Base-by-base conservation (phyloP, 2,113 vertebrate species). In the Pedionomus torquatus region DNA sequence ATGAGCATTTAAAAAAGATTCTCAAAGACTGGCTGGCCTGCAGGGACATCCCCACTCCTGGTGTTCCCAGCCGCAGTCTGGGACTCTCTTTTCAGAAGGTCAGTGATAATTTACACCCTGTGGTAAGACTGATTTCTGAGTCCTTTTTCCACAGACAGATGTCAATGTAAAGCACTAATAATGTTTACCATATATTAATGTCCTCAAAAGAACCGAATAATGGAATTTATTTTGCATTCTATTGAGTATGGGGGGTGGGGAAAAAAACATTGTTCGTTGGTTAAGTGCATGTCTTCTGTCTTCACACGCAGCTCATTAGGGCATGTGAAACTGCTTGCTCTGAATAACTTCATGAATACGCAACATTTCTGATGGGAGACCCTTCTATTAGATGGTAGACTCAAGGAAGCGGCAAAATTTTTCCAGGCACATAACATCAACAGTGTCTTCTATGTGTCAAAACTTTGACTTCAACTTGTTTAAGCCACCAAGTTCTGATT, bases 151-250 rank as follows among this genome's bases (percentile, higher is more conserved):
- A 78, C 65, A 93, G 90, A 72, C 52, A 87, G 83, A 89, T 91
- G 90, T 89, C 89, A 72, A 65, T 85, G 54, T 91, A 91, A 92
- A 91, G 70, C 18, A 21, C 75, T 89, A 83, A 76, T 82, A 87
- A 70, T 58, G 58, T 85, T 94, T 83, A 58, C 58, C 49, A 69
- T 83, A 7, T 37, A 93, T 70, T 96, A 63, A 44, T 93, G 74
- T 83, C 77, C 87, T 77, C 77, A 76, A 87, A 95, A 91, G 70
- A 91, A 84, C 61, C 28, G 93, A 97, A 85, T 96, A 96, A 93
- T 69, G 51, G 78, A 80, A 77, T 94, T 93, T 85, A 89, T 85
- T 95, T 94, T 91, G 49, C 78, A 89, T 95, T 94, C 66, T 65
- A 18, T 78, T 66, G 54, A 65, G 61, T 69, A 85, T 57, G 63